Evolutionary conservation across 2,888 invertebrate species (phyloP), one percentile per base, ranked within the genome.

Genomic region (Geotrupes spiniger): DNA sequence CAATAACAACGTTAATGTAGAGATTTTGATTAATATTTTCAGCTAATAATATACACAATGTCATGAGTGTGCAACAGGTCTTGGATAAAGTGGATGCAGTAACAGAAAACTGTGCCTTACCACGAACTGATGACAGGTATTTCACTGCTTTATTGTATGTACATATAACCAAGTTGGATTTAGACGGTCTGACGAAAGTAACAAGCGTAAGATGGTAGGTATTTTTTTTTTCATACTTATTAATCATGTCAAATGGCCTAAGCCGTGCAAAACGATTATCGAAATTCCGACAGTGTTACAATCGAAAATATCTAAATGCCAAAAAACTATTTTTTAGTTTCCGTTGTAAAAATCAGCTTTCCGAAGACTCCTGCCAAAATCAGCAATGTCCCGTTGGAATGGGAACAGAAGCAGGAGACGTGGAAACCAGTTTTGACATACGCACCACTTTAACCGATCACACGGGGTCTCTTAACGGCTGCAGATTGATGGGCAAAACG

Each of bases 101-200:
- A 64, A 46, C 68, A 67, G 42, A 76, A 72, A 48, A 60, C 71
- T 3, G 21, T 21, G 55, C 74, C 62, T 56, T 74, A 62, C 48
- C 75, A 65, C 59, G 68, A 65, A 44, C 69, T 67, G 67, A 69
- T 39, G 72, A 72, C 47, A 74, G 79, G 10, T 82, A 84, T 26
- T 86, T 89, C 65, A 83, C 86, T n/a, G 84, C 83, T 1, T 73
- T 86, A 2, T 67, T 90, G 4, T 83, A 81, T 61, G 87, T 81
- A 0, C 68, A 82, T 41, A 74, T 90, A 6, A 83, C 84, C 1
- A 79, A 83, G 38, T 75, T 89, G n/a, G 85, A 89, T 68, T 72
- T 89, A 41, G 88, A 88, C 54, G 82, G 83, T 0, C 68, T 75
- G 2, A 53, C 56, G 6, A 57, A 59, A 11, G 57, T 73, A 17